Evolutionary conservation across 2,888 invertebrate species (phyloP), one percentile per base, ranked within the genome.

Genomic region (Anarsia innoxiella): DNA sequence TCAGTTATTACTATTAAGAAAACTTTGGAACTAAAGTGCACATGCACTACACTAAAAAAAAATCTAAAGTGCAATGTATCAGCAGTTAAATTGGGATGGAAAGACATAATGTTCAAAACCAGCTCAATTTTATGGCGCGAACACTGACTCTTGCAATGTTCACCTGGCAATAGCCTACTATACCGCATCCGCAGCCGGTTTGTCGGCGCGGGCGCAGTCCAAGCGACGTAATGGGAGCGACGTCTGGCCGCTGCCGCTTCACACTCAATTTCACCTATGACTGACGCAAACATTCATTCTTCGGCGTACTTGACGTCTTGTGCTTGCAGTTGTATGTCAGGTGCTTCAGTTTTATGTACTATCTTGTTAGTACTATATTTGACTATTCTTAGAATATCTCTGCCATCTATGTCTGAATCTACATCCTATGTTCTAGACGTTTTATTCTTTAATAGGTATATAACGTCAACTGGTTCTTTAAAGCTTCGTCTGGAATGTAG

Each of bases 251-350:
- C 84, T 82, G 83, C 80, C 71, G 78, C 80, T 80, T 83, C 82
- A 82, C 84, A 84, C 78, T 79, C 82, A 83, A 84, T 84, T 84
- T 84, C 84, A 82, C 79, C 79, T 82, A 71, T 83, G 84, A 84
- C 71, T 78, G 84, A 83, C 83, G 73, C 79, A 72, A 76, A 82
- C 84, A 82, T 78, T 78, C 66, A 83, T 83, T 75, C 71, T 65
- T 60, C 71, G 68, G 58, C 59, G 65, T 73, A 77, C 77, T 77
- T 74, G 56, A 64, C 63, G 25, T 61, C 53, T 51, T 48, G 46
- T 51, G 51, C n/a, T n/a, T 37, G 19, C 39, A 35, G 36, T 51
- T 46, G 53, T 40, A 43, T 51, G 58, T 64, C 80, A 78, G 75
- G 78, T 80, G 75, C 65, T 59, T 62, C 8, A 14, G 25, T 6